A percentile compares a stretch with the other conserved stretches of the same genome.
These are phyloP conservation scores for Formicarius rufipectus DNA, from an alignment of 2,113 vertebrate genomes.

Conservation along the genomic window DNA sequence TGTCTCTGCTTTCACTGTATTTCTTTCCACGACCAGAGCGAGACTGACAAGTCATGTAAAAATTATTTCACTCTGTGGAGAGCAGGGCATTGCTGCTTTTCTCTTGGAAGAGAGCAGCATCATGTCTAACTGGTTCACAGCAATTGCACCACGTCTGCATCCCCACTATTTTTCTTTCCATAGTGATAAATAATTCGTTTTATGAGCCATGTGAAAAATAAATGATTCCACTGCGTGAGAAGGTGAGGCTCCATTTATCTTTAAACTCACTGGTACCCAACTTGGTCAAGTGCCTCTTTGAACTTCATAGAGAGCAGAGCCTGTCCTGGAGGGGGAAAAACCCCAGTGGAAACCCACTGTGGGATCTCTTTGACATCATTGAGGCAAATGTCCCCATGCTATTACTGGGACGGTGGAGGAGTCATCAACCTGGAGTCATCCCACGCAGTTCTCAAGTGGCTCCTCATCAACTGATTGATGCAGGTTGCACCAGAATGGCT, in stretches of 20 bases:
- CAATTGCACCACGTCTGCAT: background rate
- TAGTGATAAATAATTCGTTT: conserved; percentile 35
- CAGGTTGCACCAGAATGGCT: background rate
- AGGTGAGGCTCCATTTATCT: background rate
- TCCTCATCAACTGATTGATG: background rate
- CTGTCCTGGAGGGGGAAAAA: background rate
- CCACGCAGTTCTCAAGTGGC: background rate
- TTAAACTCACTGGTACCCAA: background rate
- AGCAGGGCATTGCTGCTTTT: conserved; percentile 9
- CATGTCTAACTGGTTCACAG: background rate
- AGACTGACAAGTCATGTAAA: conserved; percentile 53
- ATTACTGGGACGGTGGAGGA: background rate
- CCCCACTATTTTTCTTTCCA: conserved; percentile 60
- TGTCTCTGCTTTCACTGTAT: conserved; percentile 55
- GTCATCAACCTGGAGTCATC: background rate
- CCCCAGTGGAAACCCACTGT: background rate
- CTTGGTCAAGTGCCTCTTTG: background rate
- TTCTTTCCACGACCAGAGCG: conserved; percentile 31
- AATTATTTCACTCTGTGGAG: conserved; percentile 63
- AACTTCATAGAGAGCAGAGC: background rate
- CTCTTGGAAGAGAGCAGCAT: conserved; percentile 25
- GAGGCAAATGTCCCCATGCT: background rate
- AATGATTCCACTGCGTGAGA: background rate
- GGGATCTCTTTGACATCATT: background rate
- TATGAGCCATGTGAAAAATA: conserved; percentile 29